Base-by-base conservation (phyloP, 2,113 vertebrate species). In the Nothobranchius furzeri region DNA sequence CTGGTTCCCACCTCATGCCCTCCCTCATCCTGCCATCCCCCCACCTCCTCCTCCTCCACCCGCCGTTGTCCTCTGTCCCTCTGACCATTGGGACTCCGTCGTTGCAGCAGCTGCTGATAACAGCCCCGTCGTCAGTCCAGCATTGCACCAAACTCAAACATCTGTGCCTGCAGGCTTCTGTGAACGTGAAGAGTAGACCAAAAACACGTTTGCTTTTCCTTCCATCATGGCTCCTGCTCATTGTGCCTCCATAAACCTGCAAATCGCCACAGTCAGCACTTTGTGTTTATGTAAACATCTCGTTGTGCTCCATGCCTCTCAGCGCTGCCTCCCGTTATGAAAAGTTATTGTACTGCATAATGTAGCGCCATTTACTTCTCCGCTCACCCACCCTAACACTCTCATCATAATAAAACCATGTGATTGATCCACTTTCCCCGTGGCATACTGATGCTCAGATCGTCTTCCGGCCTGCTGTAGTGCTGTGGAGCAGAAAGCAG, bases 71-170 rank as follows among this genome's bases (percentile, higher is more conserved):
- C 73, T 74, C 82, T 52, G 82, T 87, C 82, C 78, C 72, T 57
- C 71, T 84, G 87, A 87, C 87, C 86, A 86, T 78, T 72, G 80
- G 83, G 82, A 73, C 82, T 81, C 76, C 63, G 83, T 84, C 87
- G 83, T 86, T 83, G 83, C 83, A 59, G 79, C 79, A 70, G 76
- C 73, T 60, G 76, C 81, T 74, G 80, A 85, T 79, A 78, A 78
- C 60, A 52, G 74, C 66, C 68, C 73, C 50, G 14, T 76, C 70
- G 73, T 60, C 69, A 2, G 78, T 60, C 76, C 74, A 60, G 78
- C 60, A 73, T 77, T 87, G 86, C 83, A 77, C 78, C 82, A 85
- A 85, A 87, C 70, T 68, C 57, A 54, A 45, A 52, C 42, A 8
- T 36, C 51, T 7, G 15, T 9, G 3, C 47, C 36, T 13, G 40